Evolutionary conservation across 2,797 vertebrate genomes (phyloP).

Genomic region (Poecilia wingei): DNA sequence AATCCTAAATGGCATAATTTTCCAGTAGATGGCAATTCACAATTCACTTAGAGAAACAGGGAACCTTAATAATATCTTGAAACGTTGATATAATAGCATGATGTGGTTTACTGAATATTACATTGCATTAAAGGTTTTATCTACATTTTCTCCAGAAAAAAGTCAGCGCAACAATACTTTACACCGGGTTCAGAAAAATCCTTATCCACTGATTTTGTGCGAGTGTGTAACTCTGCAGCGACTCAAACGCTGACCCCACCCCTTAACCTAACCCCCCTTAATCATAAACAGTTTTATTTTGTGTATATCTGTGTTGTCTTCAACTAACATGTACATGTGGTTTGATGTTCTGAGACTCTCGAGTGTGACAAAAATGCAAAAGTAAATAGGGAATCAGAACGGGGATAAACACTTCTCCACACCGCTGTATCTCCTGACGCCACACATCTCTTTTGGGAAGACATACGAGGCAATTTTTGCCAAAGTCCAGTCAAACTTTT

Average conservation of each 20-base stretch:
- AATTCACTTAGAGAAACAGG: neutral
- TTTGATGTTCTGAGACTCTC: too few species aligned
- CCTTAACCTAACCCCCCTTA: too few species aligned
- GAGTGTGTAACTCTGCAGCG: slow-evolving; percentile 17
- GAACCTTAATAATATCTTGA: neutral
- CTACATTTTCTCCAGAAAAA: neutral
- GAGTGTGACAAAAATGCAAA: too few species aligned
- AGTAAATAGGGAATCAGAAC: too few species aligned
- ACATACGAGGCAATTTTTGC: neutral
- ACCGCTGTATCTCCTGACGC: neutral
- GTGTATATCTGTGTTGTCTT: too few species aligned
- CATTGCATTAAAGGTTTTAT: neutral
- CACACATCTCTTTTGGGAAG: neutral
- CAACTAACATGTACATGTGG: too few species aligned
- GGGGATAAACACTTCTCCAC: too few species aligned
- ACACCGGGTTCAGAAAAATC: neutral
- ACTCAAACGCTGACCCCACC: neutral
- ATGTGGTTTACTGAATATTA: neutral
- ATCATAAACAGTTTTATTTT: too few species aligned
- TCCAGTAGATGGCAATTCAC: slow-evolving; percentile 66
- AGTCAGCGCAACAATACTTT: neutral
- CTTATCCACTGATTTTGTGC: slow-evolving; percentile 15
- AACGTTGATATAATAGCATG: neutral
- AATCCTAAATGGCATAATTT: neutral
- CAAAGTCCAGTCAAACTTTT: neutral